Conservation (phyloP, 2,888 invertebrate genomes). For the Tribolium freemani region DNA sequence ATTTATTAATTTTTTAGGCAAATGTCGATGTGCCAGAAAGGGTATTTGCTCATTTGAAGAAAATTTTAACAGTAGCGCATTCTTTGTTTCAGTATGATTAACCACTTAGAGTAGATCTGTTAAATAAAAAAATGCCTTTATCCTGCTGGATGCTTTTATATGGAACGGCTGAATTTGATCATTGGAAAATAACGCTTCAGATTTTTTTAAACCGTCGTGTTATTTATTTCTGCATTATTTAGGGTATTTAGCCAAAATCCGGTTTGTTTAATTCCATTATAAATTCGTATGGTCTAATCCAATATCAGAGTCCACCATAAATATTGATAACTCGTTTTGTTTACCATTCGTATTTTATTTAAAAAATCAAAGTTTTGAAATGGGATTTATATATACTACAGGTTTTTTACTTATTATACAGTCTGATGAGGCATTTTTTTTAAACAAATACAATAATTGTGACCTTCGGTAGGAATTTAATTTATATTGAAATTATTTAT, state of each 20-base stretch:
- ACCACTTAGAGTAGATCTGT: not conserved
- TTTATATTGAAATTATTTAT: not conserved
- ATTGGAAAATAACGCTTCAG: not conserved
- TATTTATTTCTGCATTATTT: conserved; percentile 3
- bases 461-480: not conserved
- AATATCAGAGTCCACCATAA: not conserved
- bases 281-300: not conserved
- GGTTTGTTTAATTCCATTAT: not conserved
- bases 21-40: not conserved
- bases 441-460: not conserved
- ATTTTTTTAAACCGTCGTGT: not conserved
- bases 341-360: not conserved
- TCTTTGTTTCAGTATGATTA: not conserved
- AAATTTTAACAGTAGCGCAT: too few relatives aligned
- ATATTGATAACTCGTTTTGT: not conserved
- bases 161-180: too few relatives aligned
- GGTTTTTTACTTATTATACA: not conserved
- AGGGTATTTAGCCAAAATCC: not conserved
- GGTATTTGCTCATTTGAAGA: not conserved
- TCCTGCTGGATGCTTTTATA: too few relatives aligned
- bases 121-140: too few relatives aligned
- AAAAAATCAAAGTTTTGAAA: not conserved
- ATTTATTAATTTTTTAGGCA: not conserved
- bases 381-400: not conserved
- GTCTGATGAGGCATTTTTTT: not conserved